These are phyloP conservation scores for Pemphredon lugubris DNA, from an alignment of 2,888 invertebrate genomes.

Conservation along the genomic window DNA sequence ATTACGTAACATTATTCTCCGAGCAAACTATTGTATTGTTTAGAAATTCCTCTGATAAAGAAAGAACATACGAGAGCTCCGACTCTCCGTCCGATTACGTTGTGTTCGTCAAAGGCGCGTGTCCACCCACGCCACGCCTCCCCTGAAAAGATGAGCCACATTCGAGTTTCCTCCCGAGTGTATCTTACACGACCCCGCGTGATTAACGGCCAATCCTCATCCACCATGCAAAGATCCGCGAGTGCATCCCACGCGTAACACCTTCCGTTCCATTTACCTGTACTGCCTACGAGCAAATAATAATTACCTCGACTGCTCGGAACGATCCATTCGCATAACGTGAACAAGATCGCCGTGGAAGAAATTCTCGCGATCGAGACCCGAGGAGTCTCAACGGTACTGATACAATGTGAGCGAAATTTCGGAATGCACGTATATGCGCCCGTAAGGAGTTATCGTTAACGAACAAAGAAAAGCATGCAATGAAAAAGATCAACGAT, in stretches of 20 bases:
- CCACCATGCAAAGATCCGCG: constrained; percentile 26
- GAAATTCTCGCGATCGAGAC: neutral
- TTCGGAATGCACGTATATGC: too few species aligned
- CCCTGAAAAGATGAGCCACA: constrained; percentile 5
- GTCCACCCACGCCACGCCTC: constrained; percentile 38
- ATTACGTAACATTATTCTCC: too few species aligned
- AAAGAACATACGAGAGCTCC: neutral
- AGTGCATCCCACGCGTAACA: constrained; percentile 64
- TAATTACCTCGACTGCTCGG: constrained; percentile 66
- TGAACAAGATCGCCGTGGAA: constrained; percentile 1
- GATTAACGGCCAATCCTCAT: constrained; percentile 55
- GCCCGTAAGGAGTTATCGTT: too few species aligned
- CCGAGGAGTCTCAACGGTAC: neutral
- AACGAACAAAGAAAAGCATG: too few species aligned
- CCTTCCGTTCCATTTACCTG: constrained; percentile 72
- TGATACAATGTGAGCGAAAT: too few species aligned
- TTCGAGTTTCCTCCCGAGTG: neutral
- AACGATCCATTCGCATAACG: constrained; percentile 48
- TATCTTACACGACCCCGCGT: constrained; percentile 20
- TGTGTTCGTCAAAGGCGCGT: neutral
- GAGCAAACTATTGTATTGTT: too few species aligned
- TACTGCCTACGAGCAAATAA: constrained; percentile 57
- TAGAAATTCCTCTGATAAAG: neutral
- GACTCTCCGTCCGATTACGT: neutral
- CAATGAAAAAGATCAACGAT: too few species aligned